Conservation (phyloP, 1,140 invertebrate genomes). For the Plutomurus gul region DNA sequence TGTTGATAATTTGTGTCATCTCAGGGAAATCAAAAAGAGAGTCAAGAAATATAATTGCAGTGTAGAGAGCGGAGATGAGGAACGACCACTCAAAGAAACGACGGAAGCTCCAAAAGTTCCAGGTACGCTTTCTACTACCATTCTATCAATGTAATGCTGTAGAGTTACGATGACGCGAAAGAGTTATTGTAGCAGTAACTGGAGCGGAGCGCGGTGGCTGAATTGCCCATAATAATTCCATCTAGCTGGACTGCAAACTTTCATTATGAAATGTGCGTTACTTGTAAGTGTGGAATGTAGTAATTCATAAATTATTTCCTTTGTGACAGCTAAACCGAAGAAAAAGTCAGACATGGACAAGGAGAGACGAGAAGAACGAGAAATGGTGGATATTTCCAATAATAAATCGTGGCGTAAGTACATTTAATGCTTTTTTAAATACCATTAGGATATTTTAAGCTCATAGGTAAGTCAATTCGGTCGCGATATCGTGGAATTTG, state of each 20-base stretch:
- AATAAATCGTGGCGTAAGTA: slow-evolving; percentile 50
- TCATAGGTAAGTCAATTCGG: too few species aligned
- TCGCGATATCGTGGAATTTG: too few species aligned
- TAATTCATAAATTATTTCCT: background rate
- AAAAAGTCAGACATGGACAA: slow-evolving; percentile 21
- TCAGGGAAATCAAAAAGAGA: slow-evolving; percentile 34
- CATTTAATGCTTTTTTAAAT: too few species aligned
- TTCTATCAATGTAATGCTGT: background rate
- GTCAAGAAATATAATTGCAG: slow-evolving; percentile 39
- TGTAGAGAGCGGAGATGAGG: slow-evolving; percentile 27
- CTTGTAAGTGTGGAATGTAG: background rate
- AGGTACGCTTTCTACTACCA: background rate
- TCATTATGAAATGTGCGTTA: background rate
- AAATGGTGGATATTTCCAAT: slow-evolving; percentile 41
- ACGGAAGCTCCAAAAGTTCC: slow-evolving; percentile 7
- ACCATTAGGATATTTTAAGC: too few species aligned
- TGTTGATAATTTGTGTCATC: slow-evolving; percentile 49
- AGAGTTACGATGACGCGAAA: background rate
- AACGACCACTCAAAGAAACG: background rate
- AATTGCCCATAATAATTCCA: too few species aligned
- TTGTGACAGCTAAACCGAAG: slow-evolving; percentile 37
- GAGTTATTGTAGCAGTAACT: too few species aligned
- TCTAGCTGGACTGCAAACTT: background rate
- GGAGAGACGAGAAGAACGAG: slow-evolving; percentile 35
- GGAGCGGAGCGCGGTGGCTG: too few species aligned